Evolutionary conservation across 2,113 vertebrate species (phyloP), one percentile per base, ranked within the genome.

Genomic region (Gracilinanus agilis): DNA sequence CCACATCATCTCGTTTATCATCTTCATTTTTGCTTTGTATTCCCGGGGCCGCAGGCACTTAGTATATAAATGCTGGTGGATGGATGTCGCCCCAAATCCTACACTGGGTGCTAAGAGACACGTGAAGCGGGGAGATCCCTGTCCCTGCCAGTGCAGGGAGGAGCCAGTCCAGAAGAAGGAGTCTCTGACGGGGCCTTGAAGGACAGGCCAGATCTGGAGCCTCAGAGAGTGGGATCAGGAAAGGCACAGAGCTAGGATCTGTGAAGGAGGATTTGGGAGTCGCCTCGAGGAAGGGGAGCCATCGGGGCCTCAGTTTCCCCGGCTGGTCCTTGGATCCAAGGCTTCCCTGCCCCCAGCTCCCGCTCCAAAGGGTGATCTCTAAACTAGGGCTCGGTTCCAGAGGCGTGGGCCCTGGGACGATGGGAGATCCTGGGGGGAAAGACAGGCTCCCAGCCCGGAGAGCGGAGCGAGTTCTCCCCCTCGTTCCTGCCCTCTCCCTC

Each of bases 331-430:
- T 23, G 7, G n/a, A 40, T 40, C n/a, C 19, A 21, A 40, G 19
- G 2, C 11, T 49, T 24, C 40, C 5, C 90, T 44, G 0, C 90
- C 95, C 93, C 90, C 92, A 12, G 58, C 55, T 61, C 92, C 94
- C 29, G 94, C 97, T 96, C 93, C 94, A 94, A 93, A 94, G 96
- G 96, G 95, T 54, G 90, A 90, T 90, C 95, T 97, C 97, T 97
- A 97, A 97, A 92, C 94, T 96, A 95, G 21, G 61, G 49, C 83
- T 93, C 34, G 89, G 55, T 91, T 97, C 96, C 90, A 90, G 67
- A 40, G n/a, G 13, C 0, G 0, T 1, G 34, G 34, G 0, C 19
- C 67, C 67, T 83, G 34, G n/a, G n/a, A 19, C 29, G 27, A 13
- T 12, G 13, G 58, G 58, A 67, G 58, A 34, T 67, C 29, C 27